Evolutionary conservation across 1,140 invertebrate genomes (phyloP), one percentile per base, ranked within the genome.

Genomic region (Oryzaephilus surinamensis): DNA sequence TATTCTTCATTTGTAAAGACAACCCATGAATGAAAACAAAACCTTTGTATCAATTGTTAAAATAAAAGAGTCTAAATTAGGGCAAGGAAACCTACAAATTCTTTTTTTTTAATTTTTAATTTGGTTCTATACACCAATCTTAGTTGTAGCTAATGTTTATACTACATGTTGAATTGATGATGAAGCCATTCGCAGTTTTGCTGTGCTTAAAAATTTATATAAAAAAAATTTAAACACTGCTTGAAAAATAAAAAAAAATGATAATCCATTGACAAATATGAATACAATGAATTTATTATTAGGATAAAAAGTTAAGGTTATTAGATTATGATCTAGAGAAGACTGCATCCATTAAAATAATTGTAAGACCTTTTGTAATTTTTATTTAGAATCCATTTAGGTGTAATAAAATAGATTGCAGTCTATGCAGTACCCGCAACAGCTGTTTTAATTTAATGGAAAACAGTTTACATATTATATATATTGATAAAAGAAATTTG

Each of bases 281-380:
- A 51, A 62, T 60, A 62, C 57, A 62, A 62, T 59, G 58, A 60
- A 62, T 58, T 60, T 62, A 59, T 57, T 55, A 43, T 55, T 57
- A 62, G 56, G 45, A 48, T 52, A 55, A 45, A 55, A 42, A 48
- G 38, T 50, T 54, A 52, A 56, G 50, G 48, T 51, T n/a, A 52
- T 57, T 55, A 55, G 46, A 53, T 38, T 47, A 52, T 48, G 32
- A 46, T 48, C 48, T 53, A 57, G 52, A 54, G 48, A 59, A 55
- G 51, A 58, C 58, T 61, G 57, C 57, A 55, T 58, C 48, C 45
- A 45, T 52, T 52, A 56, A 45, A 49, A 46, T 6, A 52, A 58
- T 52, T 52, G 46, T 57, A 48, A 52, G 40, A 49, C 42, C 41
- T 50, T 54, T 54, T 51, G 38, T 48, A 51, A 49, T 33, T 54